Base-by-base conservation (phyloP, 2,797 vertebrate species). In the Gastrophryne carolinensis region DNA sequence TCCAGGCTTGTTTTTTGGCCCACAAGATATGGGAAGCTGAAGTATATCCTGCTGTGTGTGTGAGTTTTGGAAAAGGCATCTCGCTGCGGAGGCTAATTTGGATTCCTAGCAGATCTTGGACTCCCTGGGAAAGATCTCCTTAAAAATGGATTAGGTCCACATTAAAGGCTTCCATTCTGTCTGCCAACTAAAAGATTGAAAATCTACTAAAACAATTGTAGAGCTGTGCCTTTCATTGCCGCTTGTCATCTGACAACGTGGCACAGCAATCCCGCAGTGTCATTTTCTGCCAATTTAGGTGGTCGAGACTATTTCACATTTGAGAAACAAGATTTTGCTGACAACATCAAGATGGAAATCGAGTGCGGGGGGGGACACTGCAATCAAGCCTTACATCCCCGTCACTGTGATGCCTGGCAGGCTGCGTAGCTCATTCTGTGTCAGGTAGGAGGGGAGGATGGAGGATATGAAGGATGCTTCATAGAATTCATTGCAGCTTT, bases 281-380 rank as follows among this genome's bases (percentile, higher is more conserved):
- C 58, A 30, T 57, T 64, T 64, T 63, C 66, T 71, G 58, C 49
- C 66, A 47, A 30, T 56, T 63, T 47, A 56, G 57, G 39, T 71
- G 66, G 27, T 66, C 6, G 2, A 27, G 72, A 49, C 39, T 58
- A 24, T 27, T 32, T 77, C 57, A 47, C 21, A 47, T 63, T 70
- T 77, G 56, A 30, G 47, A n/a, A 70, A 44, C 29, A 19, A 44
- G 35, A 32, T 70, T 70, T 77, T 64, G 74, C 74, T 77, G 74
- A 71, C 58, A 70, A 32, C 54, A 44, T 70, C 47, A 63, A 47
- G 57, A 76, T 44, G 58, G 26, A 47, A 61, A 63, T 19, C 35
- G 13, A 30, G 37, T 4, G 9, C 35, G 34, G 58, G 34, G 58
- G 13, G 27, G 47, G 56, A 19, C 57, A 56, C 37, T 35, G 58